Base-by-base conservation (phyloP, 2,113 vertebrate genomes). In the Nycticorax nycticorax region DNA sequence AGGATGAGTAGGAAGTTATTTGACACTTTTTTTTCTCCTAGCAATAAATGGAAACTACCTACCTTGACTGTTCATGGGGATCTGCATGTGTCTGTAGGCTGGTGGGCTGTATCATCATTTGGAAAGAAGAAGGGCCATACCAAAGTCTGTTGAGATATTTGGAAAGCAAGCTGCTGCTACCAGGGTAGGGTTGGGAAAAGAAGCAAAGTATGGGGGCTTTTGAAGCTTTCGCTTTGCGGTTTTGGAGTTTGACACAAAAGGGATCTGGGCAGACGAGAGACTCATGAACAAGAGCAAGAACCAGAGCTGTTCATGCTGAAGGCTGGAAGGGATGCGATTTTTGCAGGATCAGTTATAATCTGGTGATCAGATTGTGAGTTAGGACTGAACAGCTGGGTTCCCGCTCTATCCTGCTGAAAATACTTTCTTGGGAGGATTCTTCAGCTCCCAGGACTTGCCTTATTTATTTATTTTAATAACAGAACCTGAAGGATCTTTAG, bases 41-140 rank as follows among this genome's bases (percentile, higher is more conserved):
- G 85, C 55, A 93, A 93, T 84, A 93, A 91, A 84, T 91, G 78
- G 86, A 89, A 97, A 85, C 63, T 97, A 75, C 57, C 89, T 95
- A 77, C 83, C 92, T 56, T 89, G 73, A 53, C 77, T 89, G 48
- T 82, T 91, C 7, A 1, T 88, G 66, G 74, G 57, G 72, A 96
- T 85, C 77, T 89, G 92, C 47, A 45, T 69, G 48, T 82, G 77
- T 72, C 74, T 95, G 80, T 41, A 66, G 81, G 56, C 27, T 57
- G 60, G 83, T 92, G 80, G 88, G 89, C 86, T 95, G 71, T 8
- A 69, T 62, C 62, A 94, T 47, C 57, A 20, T 82, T 87, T 57
- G 47, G 74, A 87, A 95, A 91, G 66, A 69, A 88, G 60, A 63
- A 50, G 35, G 22, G 43, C 47, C 43, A 32, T 12, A 78, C 27